These are phyloP conservation scores for Bothrops jararaca DNA, from an alignment of 2,113 vertebrate species.

Conservation along the genomic window DNA sequence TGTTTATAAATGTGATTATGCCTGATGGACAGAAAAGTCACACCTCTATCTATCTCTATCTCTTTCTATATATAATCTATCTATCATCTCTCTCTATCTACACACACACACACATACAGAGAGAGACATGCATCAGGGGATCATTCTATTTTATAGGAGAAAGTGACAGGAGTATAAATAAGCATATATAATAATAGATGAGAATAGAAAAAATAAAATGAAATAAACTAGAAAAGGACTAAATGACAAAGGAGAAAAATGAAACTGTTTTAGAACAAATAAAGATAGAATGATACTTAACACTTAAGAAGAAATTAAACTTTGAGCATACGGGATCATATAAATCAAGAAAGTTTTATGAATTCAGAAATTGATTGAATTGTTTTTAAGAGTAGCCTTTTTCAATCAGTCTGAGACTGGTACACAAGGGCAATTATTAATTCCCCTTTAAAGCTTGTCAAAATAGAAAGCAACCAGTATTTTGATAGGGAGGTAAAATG, in stretches of 20 bases:
- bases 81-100: neutral
- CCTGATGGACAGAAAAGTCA: neutral
- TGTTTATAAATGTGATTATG: neutral
- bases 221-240: neutral
- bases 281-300: neutral
- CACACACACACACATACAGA: too few species aligned
- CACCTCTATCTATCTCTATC: neutral
- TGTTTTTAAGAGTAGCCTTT: neutral
- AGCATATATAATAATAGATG: neutral
- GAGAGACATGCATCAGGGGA: neutral
- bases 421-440: slow-evolving; percentile 41
- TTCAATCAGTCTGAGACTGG: slow-evolving; percentile 32
- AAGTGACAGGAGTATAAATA: neutral
- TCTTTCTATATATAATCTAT: neutral
- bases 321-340: neutral
- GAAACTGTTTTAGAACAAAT: neutral
- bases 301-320: neutral
- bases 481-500: slow-evolving; percentile 59
- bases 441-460: slow-evolving; percentile 44
- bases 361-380: slow-evolving; percentile 19
- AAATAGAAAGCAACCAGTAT: slow-evolving; percentile 42
- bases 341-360: neutral
- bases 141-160: neutral
- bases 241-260: neutral
- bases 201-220: neutral